Conservation (phyloP, 2,113 vertebrate species). For the Propithecus coquereli region DNA sequence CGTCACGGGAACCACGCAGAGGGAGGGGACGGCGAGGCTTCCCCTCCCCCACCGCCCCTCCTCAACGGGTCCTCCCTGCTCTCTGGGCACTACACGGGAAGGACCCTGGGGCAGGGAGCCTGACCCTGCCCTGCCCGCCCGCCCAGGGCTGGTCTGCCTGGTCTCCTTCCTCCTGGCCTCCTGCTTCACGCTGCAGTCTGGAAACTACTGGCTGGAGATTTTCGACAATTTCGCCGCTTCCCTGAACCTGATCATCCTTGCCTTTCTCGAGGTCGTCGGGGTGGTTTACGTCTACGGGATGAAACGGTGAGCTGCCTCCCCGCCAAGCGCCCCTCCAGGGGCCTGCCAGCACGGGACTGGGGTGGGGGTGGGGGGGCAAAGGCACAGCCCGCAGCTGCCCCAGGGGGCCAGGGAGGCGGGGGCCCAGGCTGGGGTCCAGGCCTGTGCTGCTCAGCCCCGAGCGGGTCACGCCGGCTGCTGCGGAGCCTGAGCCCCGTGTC, state of each 20-base stretch:
- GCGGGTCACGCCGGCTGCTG: not conserved
- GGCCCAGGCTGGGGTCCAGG: not conserved
- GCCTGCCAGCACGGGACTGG: not conserved
- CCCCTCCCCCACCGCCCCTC: accelerated
- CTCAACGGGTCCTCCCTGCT: not conserved
- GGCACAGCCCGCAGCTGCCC: not conserved
- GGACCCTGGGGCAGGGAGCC: not conserved
- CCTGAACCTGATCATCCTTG: conserved; percentile 88
- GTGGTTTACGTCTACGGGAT: conserved; percentile 87
- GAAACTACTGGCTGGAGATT: conserved; percentile 95
- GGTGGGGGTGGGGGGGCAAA: not conserved
- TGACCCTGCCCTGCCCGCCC: not conserved
- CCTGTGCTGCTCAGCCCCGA: no score
- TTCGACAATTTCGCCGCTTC: conserved; percentile 90
- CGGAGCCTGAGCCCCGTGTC: not conserved
- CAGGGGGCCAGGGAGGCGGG: not conserved
- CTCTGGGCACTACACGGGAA: not conserved
- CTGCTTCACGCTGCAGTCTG: conserved; percentile 89
- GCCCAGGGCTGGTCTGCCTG: conserved; percentile 83
- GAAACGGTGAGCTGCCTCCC: conserved; percentile 79
- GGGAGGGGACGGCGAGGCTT: not conserved
- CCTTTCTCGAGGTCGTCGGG: conserved; percentile 87
- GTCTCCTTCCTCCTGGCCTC: conserved; percentile 81
- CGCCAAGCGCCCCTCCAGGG: accelerated
- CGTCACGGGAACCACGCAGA: accelerated